Evolutionary conservation across 2,113 vertebrate genomes (phyloP).

Genomic region (Barnardius zonarius): DNA sequence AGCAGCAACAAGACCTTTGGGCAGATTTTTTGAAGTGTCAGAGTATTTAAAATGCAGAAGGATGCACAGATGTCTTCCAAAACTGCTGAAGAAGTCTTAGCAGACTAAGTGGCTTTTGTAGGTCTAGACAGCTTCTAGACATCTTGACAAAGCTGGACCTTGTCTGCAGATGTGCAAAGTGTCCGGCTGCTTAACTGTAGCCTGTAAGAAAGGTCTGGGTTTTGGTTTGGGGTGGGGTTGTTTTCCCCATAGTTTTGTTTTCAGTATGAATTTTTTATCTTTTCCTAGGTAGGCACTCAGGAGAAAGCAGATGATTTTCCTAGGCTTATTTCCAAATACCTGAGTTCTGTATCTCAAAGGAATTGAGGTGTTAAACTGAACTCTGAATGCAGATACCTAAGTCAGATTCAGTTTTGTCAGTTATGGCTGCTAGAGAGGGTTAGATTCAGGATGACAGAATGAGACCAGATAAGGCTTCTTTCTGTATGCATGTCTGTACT

Average conservation of each 20-base stretch:
- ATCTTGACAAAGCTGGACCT: not conserved
- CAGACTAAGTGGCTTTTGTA: not conserved
- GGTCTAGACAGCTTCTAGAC: not conserved
- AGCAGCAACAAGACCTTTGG: not conserved
- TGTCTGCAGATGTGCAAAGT: not conserved
- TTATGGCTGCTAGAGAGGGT: not conserved
- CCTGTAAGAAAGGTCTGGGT: not conserved
- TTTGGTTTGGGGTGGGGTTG: not conserved
- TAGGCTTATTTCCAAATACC: slow-evolving; percentile 45
- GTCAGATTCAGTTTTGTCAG: slow-evolving; percentile 35
- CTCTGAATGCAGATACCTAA: not conserved
- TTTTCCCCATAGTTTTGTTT: not conserved
- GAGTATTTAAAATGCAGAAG: not conserved
- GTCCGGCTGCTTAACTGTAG: not conserved
- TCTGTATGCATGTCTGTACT: not conserved
- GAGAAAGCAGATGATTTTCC: slow-evolving; percentile 35
- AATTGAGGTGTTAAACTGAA: slow-evolving; percentile 12
- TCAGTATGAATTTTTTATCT: not conserved
- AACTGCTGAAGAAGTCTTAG: not conserved
- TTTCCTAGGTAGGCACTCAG: not conserved
- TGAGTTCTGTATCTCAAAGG: slow-evolving; percentile 26
- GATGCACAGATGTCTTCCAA: not conserved
- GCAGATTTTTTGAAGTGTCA: not conserved
- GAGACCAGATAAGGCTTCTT: not conserved
- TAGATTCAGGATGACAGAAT: slow-evolving; percentile 51